These are phyloP conservation scores for Aricia agestis DNA, from an alignment of 1,140 invertebrate species.

Conservation along the genomic window DNA sequence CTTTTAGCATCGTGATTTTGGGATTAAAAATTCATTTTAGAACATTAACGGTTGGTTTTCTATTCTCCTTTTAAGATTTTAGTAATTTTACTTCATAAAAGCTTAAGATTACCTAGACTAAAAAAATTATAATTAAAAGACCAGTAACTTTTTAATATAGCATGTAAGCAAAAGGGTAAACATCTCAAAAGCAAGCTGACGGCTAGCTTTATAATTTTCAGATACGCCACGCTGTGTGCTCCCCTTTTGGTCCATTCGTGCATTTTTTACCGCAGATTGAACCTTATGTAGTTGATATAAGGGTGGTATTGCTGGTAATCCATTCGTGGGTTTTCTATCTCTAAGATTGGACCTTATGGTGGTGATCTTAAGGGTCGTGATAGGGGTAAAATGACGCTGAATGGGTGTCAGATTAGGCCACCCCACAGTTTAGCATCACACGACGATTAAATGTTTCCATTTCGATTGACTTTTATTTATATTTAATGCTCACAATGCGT, in stretches of 20 bases:
- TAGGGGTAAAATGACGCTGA: not conserved
- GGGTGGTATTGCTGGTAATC: not conserved
- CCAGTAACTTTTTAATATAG: conserved; percentile 11
- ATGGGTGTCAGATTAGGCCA: conserved; percentile 21
- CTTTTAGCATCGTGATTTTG: too few relatives aligned
- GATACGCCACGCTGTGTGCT: conserved; percentile 20
- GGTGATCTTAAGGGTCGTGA: not conserved
- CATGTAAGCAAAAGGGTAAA: conserved; percentile 21
- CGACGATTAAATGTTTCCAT: conserved; percentile 51
- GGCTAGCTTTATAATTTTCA: conserved; percentile 31
- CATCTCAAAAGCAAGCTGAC: conserved; percentile 27
- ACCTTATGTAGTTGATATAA: too few relatives aligned
- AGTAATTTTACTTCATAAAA: too few relatives aligned
- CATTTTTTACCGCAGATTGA: not conserved
- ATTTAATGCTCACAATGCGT: conserved; percentile 27
- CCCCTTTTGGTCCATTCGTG: conserved; percentile 4
- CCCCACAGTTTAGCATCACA: conserved; percentile 36
- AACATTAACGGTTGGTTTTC: too few relatives aligned
- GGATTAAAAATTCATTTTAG: too few relatives aligned
- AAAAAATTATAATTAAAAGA: not conserved
- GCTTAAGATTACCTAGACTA: not conserved
- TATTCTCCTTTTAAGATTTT: too few relatives aligned
- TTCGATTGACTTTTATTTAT: conserved; percentile 38
- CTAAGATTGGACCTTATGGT: not conserved
- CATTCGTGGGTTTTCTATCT: not conserved